Base-by-base conservation (phyloP, 2,113 vertebrate genomes). In the Eonycteris spelaea region DNA sequence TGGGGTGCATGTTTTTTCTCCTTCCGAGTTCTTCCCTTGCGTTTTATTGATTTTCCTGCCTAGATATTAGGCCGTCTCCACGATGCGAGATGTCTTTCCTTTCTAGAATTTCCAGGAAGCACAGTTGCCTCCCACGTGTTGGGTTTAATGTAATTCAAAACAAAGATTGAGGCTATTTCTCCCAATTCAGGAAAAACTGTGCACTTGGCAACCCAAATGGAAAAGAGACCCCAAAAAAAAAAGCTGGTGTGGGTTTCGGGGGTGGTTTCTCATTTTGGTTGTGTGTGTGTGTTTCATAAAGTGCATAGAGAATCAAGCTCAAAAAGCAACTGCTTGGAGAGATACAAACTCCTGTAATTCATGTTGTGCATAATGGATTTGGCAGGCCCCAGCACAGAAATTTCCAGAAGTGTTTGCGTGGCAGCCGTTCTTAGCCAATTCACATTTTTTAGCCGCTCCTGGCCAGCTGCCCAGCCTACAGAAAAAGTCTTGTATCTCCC, bases 321-420 rank as follows among this genome's bases (percentile, higher is more conserved):
- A 96, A 96, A 98, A 98, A 96, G 73, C 0, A 95, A 97, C 98
- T 97, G 97, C 98, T 98, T 96, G 93, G 98, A 98, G 98, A 98
- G 97, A 98, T 95, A 98, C 98, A 98, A 98, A 98, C 94, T 91
- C 97, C 91, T 97, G 97, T 97, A 97, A 97, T 96, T 99, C 99
- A 98, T 99, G 99, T 99, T 99, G 99, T 98, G 99, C 98, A 98
- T 98, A 98, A 98, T 99, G 98, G 98, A 98, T 98, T 98, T 99
- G 99, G 99, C 99, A 99, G 99, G 99, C 98, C 98, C 80, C 79
- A 98, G 98, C 98, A 98, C 98, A 99, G 99, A 99, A 99, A 99
- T 99, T 99, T 99, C 99, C 99, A 99, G 99, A 99, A 99, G 99
- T 99, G 99, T 99, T 99, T 99, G 99, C 99, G 98, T 99, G 99